These are phyloP conservation scores for Amblyraja radiata DNA, from an alignment of 2,797 vertebrate genomes.

Conservation along the genomic window DNA sequence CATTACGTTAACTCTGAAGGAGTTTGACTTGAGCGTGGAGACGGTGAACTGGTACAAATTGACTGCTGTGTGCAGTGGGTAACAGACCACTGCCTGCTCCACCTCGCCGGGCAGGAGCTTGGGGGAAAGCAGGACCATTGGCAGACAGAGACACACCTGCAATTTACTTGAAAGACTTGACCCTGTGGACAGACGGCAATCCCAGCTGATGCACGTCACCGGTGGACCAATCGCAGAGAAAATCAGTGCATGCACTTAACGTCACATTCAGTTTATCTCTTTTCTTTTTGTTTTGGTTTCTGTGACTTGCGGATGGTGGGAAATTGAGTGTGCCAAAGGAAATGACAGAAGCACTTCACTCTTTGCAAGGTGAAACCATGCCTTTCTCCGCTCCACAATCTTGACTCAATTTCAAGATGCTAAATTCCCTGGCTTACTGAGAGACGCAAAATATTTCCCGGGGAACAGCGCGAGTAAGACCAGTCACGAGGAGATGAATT, in stretches of 20 bases:
- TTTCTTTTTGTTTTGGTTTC: background rate
- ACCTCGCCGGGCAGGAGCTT: background rate
- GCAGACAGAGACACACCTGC: background rate
- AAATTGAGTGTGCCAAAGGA: constrained; percentile 3
- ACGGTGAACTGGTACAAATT: constrained; percentile 94
- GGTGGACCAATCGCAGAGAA: constrained; percentile 18
- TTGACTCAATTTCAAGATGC: background rate
- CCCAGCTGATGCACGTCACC: constrained; percentile 14
- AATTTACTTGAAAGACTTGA: constrained; percentile 31
- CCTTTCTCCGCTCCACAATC: background rate
- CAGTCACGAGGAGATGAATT: constrained; percentile 1
- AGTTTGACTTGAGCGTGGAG: constrained; percentile 94
- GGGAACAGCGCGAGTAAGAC: background rate
- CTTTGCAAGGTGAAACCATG: background rate
- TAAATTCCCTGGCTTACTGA: background rate
- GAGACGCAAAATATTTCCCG: background rate
- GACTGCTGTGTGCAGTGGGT: constrained; percentile 75
- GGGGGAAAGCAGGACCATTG: background rate
- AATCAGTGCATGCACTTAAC: constrained; percentile 23
- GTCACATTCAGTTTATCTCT: constrained; percentile 27
- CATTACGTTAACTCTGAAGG: constrained; percentile 84
- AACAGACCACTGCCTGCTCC: constrained; percentile 40
- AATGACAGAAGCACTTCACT: background rate
- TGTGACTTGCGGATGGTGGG: background rate
- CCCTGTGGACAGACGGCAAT: background rate